Evolutionary conservation across 2,113 vertebrate genomes (phyloP).

Genomic region (Steatornis caripensis): DNA sequence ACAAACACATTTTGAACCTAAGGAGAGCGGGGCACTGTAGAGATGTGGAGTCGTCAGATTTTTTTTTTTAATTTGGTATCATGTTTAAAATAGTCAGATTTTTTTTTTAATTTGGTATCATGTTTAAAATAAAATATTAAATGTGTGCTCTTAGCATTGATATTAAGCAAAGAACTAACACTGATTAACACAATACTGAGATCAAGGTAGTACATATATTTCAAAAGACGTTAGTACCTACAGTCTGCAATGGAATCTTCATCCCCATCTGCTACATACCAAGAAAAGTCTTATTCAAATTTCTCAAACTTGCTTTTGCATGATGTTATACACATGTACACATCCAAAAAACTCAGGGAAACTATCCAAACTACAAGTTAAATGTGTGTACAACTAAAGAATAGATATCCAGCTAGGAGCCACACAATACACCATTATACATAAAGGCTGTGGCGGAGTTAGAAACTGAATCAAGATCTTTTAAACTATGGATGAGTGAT

Average conservation of each 20-base stretch:
- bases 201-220: background rate
- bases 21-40: rapidly evolving
- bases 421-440: background rate
- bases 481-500: background rate
- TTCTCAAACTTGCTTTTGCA: background rate
- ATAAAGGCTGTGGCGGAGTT: background rate
- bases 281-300: background rate
- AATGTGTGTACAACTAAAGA: background rate
- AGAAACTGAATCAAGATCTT: background rate
- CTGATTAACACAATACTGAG: background rate
- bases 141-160: background rate
- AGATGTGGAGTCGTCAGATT: background rate
- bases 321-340: background rate
- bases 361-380: background rate
- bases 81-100: too few species aligned
- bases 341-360: background rate
- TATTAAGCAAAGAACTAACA: background rate
- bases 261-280: background rate
- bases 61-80: too few species aligned
- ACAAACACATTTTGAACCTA: background rate
- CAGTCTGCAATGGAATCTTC: background rate
- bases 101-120: background rate
- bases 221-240: background rate
- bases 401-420: background rate
- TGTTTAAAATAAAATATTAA: background rate